These are phyloP conservation scores for Periplaneta americana DNA, from an alignment of 1,140 invertebrate species.

Conservation along the genomic window DNA sequence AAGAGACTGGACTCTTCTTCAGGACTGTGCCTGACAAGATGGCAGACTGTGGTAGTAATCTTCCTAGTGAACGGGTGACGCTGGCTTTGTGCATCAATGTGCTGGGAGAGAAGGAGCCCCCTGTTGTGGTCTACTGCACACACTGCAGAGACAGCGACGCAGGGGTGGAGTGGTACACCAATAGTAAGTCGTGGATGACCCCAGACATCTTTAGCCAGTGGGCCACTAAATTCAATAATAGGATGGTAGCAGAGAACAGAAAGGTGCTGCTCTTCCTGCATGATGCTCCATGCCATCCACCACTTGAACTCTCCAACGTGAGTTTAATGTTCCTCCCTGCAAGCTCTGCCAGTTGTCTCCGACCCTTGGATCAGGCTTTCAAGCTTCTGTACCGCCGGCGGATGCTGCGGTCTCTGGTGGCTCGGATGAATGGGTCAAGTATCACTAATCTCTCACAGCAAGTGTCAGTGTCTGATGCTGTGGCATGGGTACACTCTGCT, in stretches of 20 bases:
- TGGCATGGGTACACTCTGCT: not conserved
- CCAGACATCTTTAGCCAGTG: not conserved
- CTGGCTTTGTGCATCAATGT: not conserved
- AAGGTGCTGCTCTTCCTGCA: not conserved
- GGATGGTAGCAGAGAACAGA: not conserved
- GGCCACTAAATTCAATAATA: not conserved
- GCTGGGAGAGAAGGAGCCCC: not conserved
- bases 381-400: not conserved
- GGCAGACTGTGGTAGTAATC: not conserved
- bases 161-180: not conserved
- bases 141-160: not conserved
- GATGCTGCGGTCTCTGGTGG: not conserved
- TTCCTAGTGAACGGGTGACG: not conserved
- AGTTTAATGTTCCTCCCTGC: not conserved
- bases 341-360: not conserved
- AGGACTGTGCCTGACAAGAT: not conserved
- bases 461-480: not conserved
- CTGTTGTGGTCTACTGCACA: not conserved
- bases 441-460: not conserved
- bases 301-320: not conserved
- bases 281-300: not conserved
- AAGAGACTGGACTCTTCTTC: constrained; percentile 3
- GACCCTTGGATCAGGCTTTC: not conserved
- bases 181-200: not conserved
- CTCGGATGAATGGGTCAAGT: not conserved